Evolutionary conservation across 2,797 vertebrate genomes (phyloP).

Genomic region (Falco novaeseelandiae): DNA sequence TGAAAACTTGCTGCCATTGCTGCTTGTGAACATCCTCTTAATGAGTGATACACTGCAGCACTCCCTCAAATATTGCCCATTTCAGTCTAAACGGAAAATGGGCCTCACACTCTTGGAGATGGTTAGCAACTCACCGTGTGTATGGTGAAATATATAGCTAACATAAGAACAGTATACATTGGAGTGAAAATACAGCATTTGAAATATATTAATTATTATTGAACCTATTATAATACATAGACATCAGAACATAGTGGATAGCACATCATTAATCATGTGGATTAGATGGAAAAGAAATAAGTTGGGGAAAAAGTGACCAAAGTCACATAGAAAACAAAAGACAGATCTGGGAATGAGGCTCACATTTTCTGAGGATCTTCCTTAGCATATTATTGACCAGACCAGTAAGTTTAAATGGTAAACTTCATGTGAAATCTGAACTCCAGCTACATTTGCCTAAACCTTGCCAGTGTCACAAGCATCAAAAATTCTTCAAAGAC

Average conservation of each 20-base stretch:
- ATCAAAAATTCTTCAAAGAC: not conserved
- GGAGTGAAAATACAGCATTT: not conserved
- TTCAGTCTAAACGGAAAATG: not conserved
- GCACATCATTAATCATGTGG: not conserved
- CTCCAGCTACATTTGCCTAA: not conserved
- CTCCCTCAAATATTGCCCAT: not conserved
- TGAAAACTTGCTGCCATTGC: not conserved
- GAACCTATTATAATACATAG: not conserved
- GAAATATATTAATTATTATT: not conserved
- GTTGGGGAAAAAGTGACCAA: not conserved
- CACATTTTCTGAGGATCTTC: not conserved
- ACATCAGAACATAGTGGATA: not conserved
- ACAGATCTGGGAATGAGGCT: not conserved
- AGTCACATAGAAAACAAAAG: not conserved
- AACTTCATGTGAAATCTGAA: not conserved
- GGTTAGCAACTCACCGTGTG: not conserved
- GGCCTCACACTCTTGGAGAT: not conserved
- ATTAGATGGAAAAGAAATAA: not conserved
- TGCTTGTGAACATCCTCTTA: not conserved
- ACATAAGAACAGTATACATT: not conserved
- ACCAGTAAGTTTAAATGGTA: not conserved
- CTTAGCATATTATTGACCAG: not conserved
- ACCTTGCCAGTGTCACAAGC: not conserved
- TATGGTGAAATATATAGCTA: not conserved
- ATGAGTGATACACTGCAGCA: not conserved